Evolutionary conservation across 2,888 invertebrate genomes (phyloP), one percentile per base, ranked within the genome.

Genomic region (Ferrisia virgata): DNA sequence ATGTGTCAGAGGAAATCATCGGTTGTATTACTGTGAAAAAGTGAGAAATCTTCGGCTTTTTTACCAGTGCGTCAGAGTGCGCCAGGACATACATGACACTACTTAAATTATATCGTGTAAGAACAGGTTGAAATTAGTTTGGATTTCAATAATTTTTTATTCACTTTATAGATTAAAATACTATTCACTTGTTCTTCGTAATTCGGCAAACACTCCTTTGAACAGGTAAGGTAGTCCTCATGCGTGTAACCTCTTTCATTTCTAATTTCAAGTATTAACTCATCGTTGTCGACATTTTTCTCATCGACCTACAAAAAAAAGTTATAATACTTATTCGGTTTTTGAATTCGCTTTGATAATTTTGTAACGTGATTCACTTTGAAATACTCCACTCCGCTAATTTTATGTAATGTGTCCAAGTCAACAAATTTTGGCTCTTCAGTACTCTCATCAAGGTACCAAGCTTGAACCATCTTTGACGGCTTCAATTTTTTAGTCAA

Each of bases 331-430:
- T 47, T n/a, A 5, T 6, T 3, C 28, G 11, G 4, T 22, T 15
- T 13, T 13, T 40, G 13, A 2, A 9, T 47, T n/a, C 18, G 4
- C 4, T n/a, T n/a, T n/a, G n/a, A n/a, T n/a, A n/a, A n/a, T n/a
- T n/a, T n/a, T n/a, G n/a, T n/a, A n/a, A n/a, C 5, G 5, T 36
- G 13, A 18, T 1, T 36, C 91, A 96, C 97, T 90, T 93, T 90
- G 89, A 94, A 96, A 89, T 96, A 94, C 89, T 96, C 94, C 11
- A 97, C 96, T n/a, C 97, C 96, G 39, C 95, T 93, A 88, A 90
- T 89, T 86, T 90, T 89, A 86, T 89, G 92, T 79, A 98, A 90
- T 85, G 94, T 91, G 0, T 93, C 91, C 0, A 95, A 86, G 0
- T 91, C 89, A 28, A 98, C 86, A 87, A 91, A 94, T 87, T 93